Base-by-base conservation (phyloP, 2,113 vertebrate species). In the Toxotes jaculatrix region DNA sequence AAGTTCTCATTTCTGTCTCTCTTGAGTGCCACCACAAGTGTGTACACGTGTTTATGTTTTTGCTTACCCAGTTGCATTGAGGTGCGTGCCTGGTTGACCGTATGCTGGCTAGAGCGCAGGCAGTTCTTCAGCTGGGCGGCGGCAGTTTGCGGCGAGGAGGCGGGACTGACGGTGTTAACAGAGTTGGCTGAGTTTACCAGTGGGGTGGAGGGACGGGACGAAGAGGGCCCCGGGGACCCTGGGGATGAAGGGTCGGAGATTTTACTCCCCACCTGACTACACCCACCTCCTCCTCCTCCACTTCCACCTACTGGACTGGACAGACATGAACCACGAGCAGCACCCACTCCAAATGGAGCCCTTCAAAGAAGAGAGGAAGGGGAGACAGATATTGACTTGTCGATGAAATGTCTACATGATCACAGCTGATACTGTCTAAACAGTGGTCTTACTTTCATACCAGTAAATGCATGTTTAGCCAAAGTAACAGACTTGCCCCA, bases 61-160 rank as follows among this genome's bases (percentile, higher is more conserved):
- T 72, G 82, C 80, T 12, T 94, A 99, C 98, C 96, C 92, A 97
- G 94, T 90, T 97, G 96, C 90, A 96, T 87, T 77, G 96, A 63
- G 23, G 85, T 94, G 86, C 96, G 96, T 8, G 94, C 71, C 88
- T 96, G 97, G 94, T 92, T 92, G 83, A 72, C 90, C 0, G 88
- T 77, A n/a, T 94, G 95, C 92, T 98, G 97, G 4, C 95, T 91
- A 1, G 96, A 94, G 77, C 96, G 93, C 82, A 97, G 93, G 88
- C 97, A 98, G 92, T 95, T 97, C 85, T 91, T 96, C 21, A 95
- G 91, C 62, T 97, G 95, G 0, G 96, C 94, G 17, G 97, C 95
- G 42, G 95, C 94, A 0, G 91, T 90, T 77, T 95, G 96, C 7
- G 96, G 95, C 71, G 96, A 97, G 21, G 90, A 92, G 67, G 63